Evolutionary conservation across 1,140 invertebrate species (phyloP).

Genomic region (Drosophila obscura): DNA sequence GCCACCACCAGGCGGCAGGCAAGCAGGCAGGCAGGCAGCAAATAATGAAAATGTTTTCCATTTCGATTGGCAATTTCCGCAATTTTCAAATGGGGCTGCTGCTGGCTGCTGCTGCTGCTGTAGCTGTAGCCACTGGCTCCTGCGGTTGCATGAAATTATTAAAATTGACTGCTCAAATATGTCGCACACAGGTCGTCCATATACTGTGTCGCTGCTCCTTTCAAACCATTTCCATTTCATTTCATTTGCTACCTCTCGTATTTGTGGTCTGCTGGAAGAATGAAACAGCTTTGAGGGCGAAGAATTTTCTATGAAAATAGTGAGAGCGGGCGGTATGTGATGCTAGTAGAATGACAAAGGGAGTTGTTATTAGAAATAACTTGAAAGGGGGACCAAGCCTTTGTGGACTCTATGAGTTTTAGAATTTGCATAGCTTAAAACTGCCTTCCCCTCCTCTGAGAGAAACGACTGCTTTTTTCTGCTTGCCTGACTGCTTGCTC

Average conservation of each 20-base stretch:
- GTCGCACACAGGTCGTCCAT: constrained; percentile 27
- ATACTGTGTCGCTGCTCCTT: constrained; percentile 28
- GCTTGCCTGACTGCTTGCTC: no score
- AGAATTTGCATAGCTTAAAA: no score
- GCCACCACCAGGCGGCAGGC: neutral
- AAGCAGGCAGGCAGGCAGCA: constrained; percentile 39
- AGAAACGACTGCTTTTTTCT: no score
- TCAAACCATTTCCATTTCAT: constrained; percentile 32
- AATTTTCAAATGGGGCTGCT: constrained; percentile 64
- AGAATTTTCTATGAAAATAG: neutral
- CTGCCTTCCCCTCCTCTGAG: no score
- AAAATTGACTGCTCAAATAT: constrained; percentile 72
- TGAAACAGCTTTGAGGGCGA: neutral
- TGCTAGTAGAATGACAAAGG: no score
- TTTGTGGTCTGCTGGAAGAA: constrained; percentile 22
- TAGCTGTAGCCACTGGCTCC: constrained; percentile 6
- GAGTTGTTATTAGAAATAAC: no score
- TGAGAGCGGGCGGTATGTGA: no score
- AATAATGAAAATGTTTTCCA: constrained; percentile 83
- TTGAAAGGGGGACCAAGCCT: no score
- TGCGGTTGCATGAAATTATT: constrained; percentile 60
- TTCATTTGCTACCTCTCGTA: neutral
- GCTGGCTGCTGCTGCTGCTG: neutral
- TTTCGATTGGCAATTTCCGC: constrained; percentile 83
- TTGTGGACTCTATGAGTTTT: no score